phyloP scores from a whole-genome alignment of 2,113 vertebrate genomes.

The Phycodurus eques region DNA sequence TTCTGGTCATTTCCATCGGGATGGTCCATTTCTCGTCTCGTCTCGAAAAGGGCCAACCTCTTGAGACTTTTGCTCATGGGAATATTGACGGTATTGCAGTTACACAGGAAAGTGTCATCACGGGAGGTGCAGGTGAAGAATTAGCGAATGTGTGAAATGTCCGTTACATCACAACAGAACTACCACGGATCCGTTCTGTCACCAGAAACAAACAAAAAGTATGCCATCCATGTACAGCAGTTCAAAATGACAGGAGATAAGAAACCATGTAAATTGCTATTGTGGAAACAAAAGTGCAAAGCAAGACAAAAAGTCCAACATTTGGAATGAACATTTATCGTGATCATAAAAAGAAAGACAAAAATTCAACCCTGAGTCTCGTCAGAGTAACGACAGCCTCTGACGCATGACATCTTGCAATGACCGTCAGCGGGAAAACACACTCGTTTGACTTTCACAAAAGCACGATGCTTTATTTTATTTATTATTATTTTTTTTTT shows the following conservation, averaged over 20 bases:
- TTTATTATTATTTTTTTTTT: background rate
- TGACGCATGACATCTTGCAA: background rate
- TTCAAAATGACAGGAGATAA: background rate
- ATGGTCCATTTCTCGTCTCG: constrained; percentile 1
- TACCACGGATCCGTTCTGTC: background rate
- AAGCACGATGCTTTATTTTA: background rate
- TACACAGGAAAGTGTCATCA: background rate
- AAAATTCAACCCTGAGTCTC: constrained; percentile 66
- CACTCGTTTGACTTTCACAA: background rate
- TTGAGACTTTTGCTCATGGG: background rate
- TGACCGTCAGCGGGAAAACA: background rate
- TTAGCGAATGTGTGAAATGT: background rate
- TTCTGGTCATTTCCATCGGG: constrained; percentile 9
- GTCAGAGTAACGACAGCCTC: constrained; percentile 28
- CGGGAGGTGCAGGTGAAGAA: background rate
- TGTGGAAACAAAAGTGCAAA: background rate
- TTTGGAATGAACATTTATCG: background rate
- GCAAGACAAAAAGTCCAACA: background rate
- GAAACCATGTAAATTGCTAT: background rate
- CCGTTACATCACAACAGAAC: background rate
- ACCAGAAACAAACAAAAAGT: background rate
- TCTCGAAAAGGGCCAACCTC: background rate
- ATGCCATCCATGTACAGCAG: background rate
- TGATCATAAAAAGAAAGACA: constrained; percentile 45
- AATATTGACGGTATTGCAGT: background rate